phyloP scores from a whole-genome alignment of 2,797 vertebrate genomes.

The Spatula clypeata region DNA sequence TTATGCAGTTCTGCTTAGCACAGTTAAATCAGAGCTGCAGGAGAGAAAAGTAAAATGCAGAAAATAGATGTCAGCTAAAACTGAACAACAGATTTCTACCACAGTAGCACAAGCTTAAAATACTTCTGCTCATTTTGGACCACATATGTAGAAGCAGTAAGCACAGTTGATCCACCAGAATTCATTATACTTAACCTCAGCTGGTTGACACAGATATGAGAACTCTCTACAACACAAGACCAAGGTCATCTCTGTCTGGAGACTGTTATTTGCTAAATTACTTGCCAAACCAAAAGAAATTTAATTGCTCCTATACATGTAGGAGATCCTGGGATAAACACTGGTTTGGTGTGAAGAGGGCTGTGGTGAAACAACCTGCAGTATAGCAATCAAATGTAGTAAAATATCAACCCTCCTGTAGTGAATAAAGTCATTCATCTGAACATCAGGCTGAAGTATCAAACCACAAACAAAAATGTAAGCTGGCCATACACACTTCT shows the following conservation, averaged over 20 bases:
- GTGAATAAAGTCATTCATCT: background rate
- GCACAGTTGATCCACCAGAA: constrained; percentile 19
- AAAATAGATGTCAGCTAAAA: background rate
- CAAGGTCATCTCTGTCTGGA: constrained; percentile 9
- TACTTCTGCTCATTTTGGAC: background rate
- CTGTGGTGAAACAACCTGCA: constrained; percentile 21
- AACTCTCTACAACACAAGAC: constrained; percentile 60
- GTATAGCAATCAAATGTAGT: constrained; percentile 18
- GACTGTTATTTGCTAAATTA: constrained; percentile 56
- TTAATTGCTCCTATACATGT: constrained; percentile 5
- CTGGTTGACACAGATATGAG: constrained; percentile 40
- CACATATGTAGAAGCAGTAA: background rate
- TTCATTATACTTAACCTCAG: constrained; percentile 40
- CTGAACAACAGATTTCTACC: background rate
- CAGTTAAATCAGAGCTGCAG: background rate
- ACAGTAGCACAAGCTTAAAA: background rate
- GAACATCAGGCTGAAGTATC: background rate
- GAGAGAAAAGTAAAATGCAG: background rate
- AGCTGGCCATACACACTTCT: background rate
- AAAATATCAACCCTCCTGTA: background rate
- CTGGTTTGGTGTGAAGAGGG: background rate
- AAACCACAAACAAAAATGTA: background rate
- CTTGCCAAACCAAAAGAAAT: constrained; percentile 36
- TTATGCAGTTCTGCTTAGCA: background rate
- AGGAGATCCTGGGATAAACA: constrained; percentile 27